Conservation (phyloP, 2,113 vertebrate species). For the Python bivittatus region DNA sequence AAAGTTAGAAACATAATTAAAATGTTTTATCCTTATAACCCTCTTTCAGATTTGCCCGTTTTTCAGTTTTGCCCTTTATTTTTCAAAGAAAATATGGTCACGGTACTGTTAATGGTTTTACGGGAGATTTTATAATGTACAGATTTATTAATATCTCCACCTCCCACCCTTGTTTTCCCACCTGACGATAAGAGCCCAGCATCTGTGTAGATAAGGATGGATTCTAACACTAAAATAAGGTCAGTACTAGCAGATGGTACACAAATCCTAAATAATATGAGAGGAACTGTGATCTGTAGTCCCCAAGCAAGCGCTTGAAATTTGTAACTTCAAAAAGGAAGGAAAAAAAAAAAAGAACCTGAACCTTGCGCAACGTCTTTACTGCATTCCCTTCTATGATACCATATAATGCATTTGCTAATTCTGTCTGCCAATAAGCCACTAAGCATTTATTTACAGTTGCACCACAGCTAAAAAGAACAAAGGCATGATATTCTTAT, state of each 20-base stretch:
- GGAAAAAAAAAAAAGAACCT: background rate
- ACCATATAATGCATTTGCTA: background rate
- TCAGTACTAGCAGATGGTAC: background rate
- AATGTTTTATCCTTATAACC: no score
- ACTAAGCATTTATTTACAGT: background rate
- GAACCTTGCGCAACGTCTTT: background rate
- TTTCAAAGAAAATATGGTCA: no score
- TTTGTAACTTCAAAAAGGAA: background rate
- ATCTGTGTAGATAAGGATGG: background rate
- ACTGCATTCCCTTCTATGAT: background rate
- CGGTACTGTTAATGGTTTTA: no score
- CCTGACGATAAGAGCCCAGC: background rate
- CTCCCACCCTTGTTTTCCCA: no score
- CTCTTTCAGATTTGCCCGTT: no score
- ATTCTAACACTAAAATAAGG: background rate
- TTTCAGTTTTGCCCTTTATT: no score
- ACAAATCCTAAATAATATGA: background rate
- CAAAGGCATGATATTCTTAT: background rate
- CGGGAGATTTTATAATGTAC: background rate
- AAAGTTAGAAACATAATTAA: no score
- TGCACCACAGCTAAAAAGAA: background rate
- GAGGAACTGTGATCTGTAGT: background rate
- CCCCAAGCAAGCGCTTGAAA: background rate
- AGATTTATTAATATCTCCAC: no score
- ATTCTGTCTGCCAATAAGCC: background rate